These are phyloP conservation scores for Xestia xanthographa DNA, from an alignment of 2,888 invertebrate species.

Conservation along the genomic window DNA sequence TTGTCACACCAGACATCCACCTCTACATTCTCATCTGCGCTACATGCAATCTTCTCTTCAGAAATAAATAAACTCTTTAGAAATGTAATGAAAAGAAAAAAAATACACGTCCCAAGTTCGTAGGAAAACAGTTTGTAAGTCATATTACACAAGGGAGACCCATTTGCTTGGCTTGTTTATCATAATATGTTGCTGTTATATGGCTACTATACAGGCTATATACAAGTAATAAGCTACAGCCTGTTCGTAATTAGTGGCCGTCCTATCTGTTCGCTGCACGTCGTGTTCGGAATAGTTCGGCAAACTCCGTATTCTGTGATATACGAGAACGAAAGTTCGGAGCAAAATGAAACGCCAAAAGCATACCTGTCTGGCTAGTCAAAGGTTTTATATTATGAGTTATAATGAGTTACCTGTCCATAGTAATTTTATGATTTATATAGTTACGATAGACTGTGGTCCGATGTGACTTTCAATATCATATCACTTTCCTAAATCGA, in stretches of 20 bases:
- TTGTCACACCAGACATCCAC: no score
- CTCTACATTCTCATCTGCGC: no score
- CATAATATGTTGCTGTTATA: neutral
- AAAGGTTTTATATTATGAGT: constrained; percentile 18
- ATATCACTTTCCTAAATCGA: neutral
- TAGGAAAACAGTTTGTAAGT: constrained; percentile 3
- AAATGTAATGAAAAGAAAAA: neutral
- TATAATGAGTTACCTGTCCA: no score
- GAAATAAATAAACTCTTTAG: no score
- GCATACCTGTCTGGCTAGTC: constrained; percentile 2
- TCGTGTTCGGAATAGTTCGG: constrained; percentile 37
- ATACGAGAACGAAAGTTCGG: constrained; percentile 25
- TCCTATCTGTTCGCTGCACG: constrained; percentile 18
- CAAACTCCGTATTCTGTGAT: constrained; percentile 24
- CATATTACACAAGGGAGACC: neutral
- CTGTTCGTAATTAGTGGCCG: constrained; percentile 38
- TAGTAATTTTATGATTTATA: neutral
- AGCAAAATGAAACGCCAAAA: constrained; percentile 27
- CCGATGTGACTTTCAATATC: neutral
- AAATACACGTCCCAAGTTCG: neutral
- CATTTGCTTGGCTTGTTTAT: constrained; percentile 18
- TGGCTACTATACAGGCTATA: neutral
- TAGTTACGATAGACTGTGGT: neutral
- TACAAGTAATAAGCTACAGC: constrained; percentile 26
- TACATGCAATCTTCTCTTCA: no score